Evolutionary conservation across 2,797 vertebrate genomes (phyloP).

Genomic region (Heliangelus exortis): DNA sequence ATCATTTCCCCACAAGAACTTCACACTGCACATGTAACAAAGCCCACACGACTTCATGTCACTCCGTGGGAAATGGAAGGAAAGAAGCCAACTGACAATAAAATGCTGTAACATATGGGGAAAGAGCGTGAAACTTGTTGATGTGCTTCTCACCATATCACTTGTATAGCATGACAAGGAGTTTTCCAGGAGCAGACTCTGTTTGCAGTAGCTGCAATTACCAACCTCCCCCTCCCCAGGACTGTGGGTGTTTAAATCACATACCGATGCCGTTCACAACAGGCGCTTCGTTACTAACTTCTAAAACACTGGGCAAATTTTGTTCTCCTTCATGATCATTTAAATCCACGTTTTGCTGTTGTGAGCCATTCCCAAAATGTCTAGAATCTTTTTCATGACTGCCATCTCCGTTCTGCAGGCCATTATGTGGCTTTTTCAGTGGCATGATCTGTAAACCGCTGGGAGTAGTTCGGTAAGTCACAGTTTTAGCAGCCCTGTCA

Average conservation of each 20-base stretch:
- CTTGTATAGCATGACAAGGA: neutral
- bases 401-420: conserved; percentile 88
- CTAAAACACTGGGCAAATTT: conserved; percentile 77
- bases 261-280: conserved; percentile 88
- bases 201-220: neutral
- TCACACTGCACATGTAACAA: neutral
- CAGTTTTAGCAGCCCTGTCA: conserved; percentile 87
- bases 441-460: conserved; percentile 88
- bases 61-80: neutral
- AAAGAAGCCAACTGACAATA: neutral
- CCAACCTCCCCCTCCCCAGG: neutral
- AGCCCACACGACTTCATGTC: neutral
- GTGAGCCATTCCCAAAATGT: conserved; percentile 85
- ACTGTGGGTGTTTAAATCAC: conserved; percentile 57
- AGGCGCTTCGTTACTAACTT: conserved; percentile 76
- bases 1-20: neutral
- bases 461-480: conserved; percentile 88
- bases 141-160: neutral
- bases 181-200: neutral
- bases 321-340: conserved; percentile 75
- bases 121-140: neutral
- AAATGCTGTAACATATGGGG: neutral
- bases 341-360: conserved; percentile 75
- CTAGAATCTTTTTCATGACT: conserved; percentile 79
- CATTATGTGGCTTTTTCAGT: conserved; percentile 86